Base-by-base conservation (phyloP, 2,888 invertebrate genomes). In the Stenodema calcarata region DNA sequence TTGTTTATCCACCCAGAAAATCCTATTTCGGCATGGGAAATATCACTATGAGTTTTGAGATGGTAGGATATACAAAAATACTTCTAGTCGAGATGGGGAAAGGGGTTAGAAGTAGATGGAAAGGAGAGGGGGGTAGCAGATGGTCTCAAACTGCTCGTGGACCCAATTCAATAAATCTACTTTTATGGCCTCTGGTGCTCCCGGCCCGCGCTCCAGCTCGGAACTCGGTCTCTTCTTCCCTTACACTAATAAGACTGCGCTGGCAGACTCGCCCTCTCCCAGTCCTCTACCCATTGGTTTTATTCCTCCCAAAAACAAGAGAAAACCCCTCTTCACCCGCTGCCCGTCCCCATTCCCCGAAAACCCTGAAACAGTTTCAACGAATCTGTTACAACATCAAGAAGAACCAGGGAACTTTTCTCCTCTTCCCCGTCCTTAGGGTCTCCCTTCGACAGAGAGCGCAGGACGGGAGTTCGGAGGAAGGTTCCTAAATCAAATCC, bases 101-200 rank as follows among this genome's bases (percentile, higher is more conserved):
- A 35, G 73, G 73, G 73, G 30, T 73, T 42, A 41, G 82, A 70
- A 42, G 35, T 35, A 62, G 47, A 82, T 62, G 82, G 54, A 80
- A 42, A 11, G 82, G 41, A 42, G 47, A 28, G 27, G 41, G 81
- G 62, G 18, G 80, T 28, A 79, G 86, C 86, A 86, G 86, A 86
- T 86, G 86, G 78, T 86, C 80, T 86, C 79, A 86, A 86, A 86
- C 79, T 86, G 79, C 86, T 62, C 75, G 86, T 62, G 86, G 86
- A 62, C 86, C 84, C 80, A 70, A 79, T 86, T 69, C 86, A 86
- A 86, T 86, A 86, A 86, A 86, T 86, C 86, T 86, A 80, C 86
- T 86, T 86, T 86, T 86, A 86, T 86, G 86, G 69, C 86, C 69
- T 69, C 82, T 82, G 82, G 82, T 69, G 82, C 82, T 70, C 50